phyloP scores from a whole-genome alignment of 1,140 invertebrate genomes.

The Drosophila ambigua region DNA sequence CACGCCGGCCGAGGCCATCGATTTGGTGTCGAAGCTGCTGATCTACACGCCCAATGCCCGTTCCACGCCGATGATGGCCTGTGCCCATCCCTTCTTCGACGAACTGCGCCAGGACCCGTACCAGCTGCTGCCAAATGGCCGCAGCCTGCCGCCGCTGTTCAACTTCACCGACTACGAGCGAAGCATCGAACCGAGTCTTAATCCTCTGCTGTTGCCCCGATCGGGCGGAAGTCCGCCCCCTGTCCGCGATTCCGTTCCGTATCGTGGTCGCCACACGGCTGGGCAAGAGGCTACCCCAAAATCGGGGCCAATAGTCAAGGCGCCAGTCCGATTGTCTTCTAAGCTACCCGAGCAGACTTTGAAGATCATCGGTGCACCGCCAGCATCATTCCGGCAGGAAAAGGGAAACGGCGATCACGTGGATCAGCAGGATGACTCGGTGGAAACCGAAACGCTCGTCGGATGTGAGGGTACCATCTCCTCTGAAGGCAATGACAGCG shows the following conservation, averaged over 20 bases:
- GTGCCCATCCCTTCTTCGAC: conserved; percentile 70
- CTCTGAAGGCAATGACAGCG: conserved; percentile 23
- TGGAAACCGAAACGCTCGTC: conserved; percentile 17
- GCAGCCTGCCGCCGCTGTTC: conserved; percentile 50
- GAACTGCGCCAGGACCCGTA: conserved; percentile 62
- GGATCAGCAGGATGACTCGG: conserved; percentile 14
- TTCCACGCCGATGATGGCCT: conserved; percentile 46
- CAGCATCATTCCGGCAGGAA: conserved; percentile 25
- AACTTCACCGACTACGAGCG: conserved; percentile 61
- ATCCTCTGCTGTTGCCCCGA: conserved; percentile 36
- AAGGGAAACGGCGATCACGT: conserved; percentile 62
- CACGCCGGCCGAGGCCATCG: conserved; percentile 62
- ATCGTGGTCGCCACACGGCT: conserved; percentile 34
- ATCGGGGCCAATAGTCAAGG: background rate
- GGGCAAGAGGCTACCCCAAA: conserved; percentile 42
- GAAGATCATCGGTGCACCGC: background rate
- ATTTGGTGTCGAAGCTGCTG: conserved; percentile 68
- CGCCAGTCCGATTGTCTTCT: background rate
- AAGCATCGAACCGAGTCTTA: conserved; percentile 46
- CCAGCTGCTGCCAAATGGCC: conserved; percentile 60
- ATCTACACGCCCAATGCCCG: conserved; percentile 56
- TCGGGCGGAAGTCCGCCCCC: too few species aligned
- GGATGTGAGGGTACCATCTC: background rate
- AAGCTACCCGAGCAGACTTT: background rate
- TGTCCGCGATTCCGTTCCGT: background rate